Evolutionary conservation across 2,888 invertebrate species (phyloP).

Genomic region (Lepidochrysops patricia): DNA sequence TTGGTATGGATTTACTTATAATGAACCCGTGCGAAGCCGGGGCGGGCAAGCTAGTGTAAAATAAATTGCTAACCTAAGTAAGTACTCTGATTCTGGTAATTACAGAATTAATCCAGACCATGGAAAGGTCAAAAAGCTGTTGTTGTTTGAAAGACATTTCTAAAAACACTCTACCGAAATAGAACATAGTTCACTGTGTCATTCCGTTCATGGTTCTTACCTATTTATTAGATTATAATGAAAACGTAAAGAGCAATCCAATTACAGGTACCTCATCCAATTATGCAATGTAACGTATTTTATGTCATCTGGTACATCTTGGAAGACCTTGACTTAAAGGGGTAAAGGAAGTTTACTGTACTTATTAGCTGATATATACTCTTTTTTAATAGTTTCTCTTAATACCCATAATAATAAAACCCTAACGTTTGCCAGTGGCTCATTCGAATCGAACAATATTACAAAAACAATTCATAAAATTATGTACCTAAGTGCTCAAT

Average conservation of each 20-base stretch:
- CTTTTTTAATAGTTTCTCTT: too few species aligned
- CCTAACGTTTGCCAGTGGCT: too few species aligned
- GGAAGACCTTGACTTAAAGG: conserved; percentile 21
- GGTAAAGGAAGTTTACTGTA: conserved; percentile 20
- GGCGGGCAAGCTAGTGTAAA: too few species aligned
- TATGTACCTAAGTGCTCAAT: not conserved
- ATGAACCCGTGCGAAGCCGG: too few species aligned
- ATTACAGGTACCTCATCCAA: conserved; percentile 49
- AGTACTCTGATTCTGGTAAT: too few species aligned
- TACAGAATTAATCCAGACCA: too few species aligned
- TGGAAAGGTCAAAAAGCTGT: too few species aligned
- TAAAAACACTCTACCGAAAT: not conserved
- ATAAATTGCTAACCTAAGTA: too few species aligned
- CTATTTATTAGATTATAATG: conserved; percentile 49
- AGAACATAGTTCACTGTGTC: conserved; percentile 15
- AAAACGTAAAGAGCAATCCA: conserved; percentile 45
- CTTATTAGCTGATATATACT: not conserved
- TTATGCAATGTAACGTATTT: conserved; percentile 34
- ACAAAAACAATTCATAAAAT: not conserved
- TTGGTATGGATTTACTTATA: too few species aligned
- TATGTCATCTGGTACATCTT: conserved; percentile 25
- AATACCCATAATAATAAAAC: too few species aligned
- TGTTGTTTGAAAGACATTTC: not conserved
- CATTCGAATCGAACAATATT: not conserved
- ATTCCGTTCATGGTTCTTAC: conserved; percentile 21